phyloP scores from a whole-genome alignment of 2,113 vertebrate species.

The Vidua chalybeata region DNA sequence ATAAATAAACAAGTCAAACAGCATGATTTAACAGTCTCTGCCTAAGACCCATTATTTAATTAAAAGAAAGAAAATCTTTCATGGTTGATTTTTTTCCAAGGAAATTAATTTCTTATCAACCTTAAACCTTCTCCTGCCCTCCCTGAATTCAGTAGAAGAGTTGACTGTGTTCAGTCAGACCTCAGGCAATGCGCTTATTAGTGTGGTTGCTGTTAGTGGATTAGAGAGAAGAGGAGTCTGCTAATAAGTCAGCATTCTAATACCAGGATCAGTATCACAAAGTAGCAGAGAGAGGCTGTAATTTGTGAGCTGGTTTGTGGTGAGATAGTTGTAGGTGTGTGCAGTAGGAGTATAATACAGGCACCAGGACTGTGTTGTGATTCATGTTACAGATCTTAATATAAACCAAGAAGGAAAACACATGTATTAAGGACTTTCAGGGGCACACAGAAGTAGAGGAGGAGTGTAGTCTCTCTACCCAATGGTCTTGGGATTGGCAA shows the following conservation, averaged over 20 bases:
- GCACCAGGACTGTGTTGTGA: conserved; percentile 28
- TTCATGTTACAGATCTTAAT: conserved; percentile 37
- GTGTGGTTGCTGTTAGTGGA: not conserved
- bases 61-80: not conserved
- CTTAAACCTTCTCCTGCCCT: not conserved
- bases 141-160: not conserved
- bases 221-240: not conserved
- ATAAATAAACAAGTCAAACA: not conserved
- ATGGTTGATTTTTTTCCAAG: not conserved
- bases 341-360: conserved; percentile 17
- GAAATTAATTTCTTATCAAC: not conserved
- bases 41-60: not conserved
- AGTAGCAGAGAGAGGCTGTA: conserved; percentile 13
- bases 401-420: conserved; percentile 51
- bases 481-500: not conserved
- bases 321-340: conserved; percentile 28
- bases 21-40: not conserved
- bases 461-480: not conserved
- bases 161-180: not conserved
- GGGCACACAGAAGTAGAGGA: not conserved
- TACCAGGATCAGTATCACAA: not conserved
- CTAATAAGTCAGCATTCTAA: not conserved
- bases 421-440: not conserved
- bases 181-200: not conserved
- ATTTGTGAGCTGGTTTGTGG: conserved; percentile 26